These are phyloP conservation scores for Drosophila lacertosa DNA, from an alignment of 1,140 invertebrate species.

Conservation along the genomic window DNA sequence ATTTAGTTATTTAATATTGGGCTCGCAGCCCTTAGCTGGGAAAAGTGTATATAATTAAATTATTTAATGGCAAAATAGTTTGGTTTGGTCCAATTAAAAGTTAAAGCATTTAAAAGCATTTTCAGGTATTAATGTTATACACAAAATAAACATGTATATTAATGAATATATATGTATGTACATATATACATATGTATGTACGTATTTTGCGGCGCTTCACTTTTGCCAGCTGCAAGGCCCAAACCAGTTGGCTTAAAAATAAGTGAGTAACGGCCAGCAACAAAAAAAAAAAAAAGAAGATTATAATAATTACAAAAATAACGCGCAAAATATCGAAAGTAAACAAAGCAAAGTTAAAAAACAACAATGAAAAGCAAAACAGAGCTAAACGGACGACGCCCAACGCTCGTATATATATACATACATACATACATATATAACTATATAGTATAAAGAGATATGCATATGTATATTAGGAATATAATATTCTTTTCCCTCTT, in stretches of 20 bases:
- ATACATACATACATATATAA: neutral
- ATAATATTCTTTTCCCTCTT: neutral
- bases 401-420: neutral
- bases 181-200: neutral
- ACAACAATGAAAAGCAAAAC: neutral
- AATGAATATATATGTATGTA: neutral
- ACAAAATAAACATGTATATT: neutral
- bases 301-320: neutral
- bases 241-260: slow-evolving; percentile 11
- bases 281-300: neutral
- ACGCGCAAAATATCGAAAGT: slow-evolving; percentile 11
- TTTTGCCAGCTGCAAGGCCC: slow-evolving; percentile 6
- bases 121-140: neutral
- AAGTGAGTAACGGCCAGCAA: too few relatives aligned
- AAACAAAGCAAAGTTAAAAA: slow-evolving; percentile 13
- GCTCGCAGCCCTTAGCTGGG: too few relatives aligned
- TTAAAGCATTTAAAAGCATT: neutral
- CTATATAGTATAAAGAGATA: too few relatives aligned
- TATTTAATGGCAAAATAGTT: too few relatives aligned
- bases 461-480: neutral
- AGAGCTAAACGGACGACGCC: neutral
- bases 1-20: too few relatives aligned
- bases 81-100: neutral
- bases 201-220: neutral
- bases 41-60: too few relatives aligned